Conservation (phyloP, 2,113 vertebrate genomes). For the Tragelaphus strepsiceros region DNA sequence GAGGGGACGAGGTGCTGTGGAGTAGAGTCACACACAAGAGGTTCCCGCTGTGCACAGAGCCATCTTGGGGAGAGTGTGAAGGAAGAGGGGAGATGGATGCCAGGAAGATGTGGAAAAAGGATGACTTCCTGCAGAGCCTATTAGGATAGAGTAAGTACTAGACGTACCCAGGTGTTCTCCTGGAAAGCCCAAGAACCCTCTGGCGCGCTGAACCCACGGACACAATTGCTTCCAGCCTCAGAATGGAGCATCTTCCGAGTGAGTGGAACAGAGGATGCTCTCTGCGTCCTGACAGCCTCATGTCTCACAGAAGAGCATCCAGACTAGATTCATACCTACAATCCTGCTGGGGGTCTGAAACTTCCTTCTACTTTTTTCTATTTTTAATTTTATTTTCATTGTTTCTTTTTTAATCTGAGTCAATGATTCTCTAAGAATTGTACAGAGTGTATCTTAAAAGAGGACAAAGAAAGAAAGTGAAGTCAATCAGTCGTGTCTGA, state of each 20-base stretch:
- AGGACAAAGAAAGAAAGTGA: background rate
- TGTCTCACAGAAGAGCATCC: accelerated
- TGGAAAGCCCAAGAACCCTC: background rate
- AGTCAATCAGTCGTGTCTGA: accelerated
- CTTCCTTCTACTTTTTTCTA: background rate
- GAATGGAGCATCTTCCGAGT: accelerated
- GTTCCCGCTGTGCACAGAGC: background rate
- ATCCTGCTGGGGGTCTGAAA: too few relatives aligned
- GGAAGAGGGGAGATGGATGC: background rate
- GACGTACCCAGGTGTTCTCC: background rate
- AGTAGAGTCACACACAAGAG: accelerated
- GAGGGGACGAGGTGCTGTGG: accelerated
- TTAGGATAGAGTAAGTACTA: background rate
- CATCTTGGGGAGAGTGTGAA: background rate
- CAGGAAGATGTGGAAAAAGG: background rate
- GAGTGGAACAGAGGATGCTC: accelerated
- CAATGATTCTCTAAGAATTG: background rate
- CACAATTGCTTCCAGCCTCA: background rate
- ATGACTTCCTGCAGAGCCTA: background rate
- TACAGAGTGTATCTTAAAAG: background rate
- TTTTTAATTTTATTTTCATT: background rate
- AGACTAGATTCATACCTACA: accelerated
- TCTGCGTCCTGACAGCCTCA: background rate
- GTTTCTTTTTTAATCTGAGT: background rate
- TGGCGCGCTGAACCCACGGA: accelerated